Base-by-base conservation (phyloP, 2,113 vertebrate genomes). In the Tringa solitaria region DNA sequence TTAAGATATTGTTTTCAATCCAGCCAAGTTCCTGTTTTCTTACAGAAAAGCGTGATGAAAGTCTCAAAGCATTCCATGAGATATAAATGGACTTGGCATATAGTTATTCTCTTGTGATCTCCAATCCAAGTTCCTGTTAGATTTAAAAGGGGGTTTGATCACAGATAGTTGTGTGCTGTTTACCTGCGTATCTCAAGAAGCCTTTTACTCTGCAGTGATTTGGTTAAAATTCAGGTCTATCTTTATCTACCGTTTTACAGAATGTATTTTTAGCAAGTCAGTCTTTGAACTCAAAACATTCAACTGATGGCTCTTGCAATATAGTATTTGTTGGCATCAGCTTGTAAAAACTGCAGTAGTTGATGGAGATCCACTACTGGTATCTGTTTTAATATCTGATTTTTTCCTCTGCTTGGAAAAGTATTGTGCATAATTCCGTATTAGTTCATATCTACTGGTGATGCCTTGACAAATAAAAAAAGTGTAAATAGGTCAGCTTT, bases 11-110 rank as follows among this genome's bases (percentile, higher is more conserved):
- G 89, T 90, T 95, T 93, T 94, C 85, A 72, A 24, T 80, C 90
- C 89, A 95, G 92, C 91, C 90, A 94, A 94, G 92, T 95, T 94
- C 89, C 92, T 94, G 79, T 95, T 96, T 97, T 93, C 87, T 80
- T 95, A 69, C 79, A 92, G 86, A 80, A 96, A 89, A 87, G 65
- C 80, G 23, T 14, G 77, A 96, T 96, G 75, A 89, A 95, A 95
- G 89, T 89, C 76, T 57, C 91, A 92, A 79, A 92, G 69, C 83
- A 59, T 85, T 95, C 88, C 61, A 54, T 30, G 69, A 83, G 65
- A 90, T 84, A 95, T 89, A 96, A 94, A 93, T 94, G 84, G 90
- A 94, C 75, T 95, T 97, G 84, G 92, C 93, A 82, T 93, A 67
- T 74, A 92, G 64, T 64, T 85, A 56, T 94, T 95, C 87, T 83